Conservation (phyloP, 2,797 vertebrate genomes). For the Atherinosoma microstoma region DNA sequence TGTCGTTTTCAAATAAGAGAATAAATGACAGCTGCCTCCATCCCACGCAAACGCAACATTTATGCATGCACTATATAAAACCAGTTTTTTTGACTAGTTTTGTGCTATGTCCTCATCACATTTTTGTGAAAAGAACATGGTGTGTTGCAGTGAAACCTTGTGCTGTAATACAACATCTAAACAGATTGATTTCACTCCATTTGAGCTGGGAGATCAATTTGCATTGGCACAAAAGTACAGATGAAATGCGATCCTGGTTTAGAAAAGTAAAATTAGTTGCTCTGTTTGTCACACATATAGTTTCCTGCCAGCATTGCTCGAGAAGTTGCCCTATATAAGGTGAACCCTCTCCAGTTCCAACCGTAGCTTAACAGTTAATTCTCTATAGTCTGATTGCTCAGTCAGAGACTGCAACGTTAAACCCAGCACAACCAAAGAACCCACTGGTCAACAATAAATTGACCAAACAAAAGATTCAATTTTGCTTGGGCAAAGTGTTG, state of each 20-base stretch:
- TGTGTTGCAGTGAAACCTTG: constrained; percentile 45
- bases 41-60: constrained; percentile 36
- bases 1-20: constrained; percentile 35
- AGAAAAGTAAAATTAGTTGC: constrained; percentile 42
- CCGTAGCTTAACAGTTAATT: constrained; percentile 38
- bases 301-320: constrained; percentile 38
- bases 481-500: constrained; percentile 73
- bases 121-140: constrained; percentile 46
- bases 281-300: constrained; percentile 27
- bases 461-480: constrained; percentile 71
- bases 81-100: constrained; percentile 46
- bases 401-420: constrained; percentile 47
- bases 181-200: constrained; percentile 33
- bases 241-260: constrained; percentile 48
- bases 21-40: constrained; percentile 24
- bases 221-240: constrained; percentile 14
- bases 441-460: constrained; percentile 67
- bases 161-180: constrained; percentile 51
- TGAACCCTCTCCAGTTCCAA: constrained; percentile 36
- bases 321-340: constrained; percentile 36
- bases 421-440: constrained; percentile 83
- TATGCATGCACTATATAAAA: constrained; percentile 59
- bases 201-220: constrained; percentile 25
- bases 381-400: constrained; percentile 54
- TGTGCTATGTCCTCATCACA: constrained; percentile 38